Evolutionary conservation across 2,888 invertebrate genomes (phyloP).

Genomic region (Lasioglossum calceatum): DNA sequence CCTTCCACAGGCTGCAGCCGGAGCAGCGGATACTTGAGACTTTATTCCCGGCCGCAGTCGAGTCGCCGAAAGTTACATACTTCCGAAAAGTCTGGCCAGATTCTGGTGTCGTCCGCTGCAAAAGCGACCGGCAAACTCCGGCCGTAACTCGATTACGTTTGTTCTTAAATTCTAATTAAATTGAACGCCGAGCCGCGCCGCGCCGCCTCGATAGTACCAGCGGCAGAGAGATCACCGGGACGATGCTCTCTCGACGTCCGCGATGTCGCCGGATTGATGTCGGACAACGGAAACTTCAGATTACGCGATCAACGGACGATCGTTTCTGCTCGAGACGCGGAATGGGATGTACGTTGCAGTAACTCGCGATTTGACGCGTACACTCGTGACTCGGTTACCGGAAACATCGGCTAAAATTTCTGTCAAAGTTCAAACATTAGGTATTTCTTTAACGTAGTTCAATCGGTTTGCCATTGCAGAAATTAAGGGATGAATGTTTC

Average conservation of each 20-base stretch:
- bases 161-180: constrained; percentile 7
- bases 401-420: neutral
- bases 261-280: constrained; percentile 4
- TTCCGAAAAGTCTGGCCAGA: constrained; percentile 48
- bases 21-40: constrained; percentile 56
- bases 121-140: constrained; percentile 29
- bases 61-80: constrained; percentile 57
- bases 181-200: neutral
- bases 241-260: neutral
- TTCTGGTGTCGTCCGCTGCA: constrained; percentile 28
- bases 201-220: neutral
- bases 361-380: neutral
- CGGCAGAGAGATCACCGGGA: neutral
- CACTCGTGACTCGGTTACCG: neutral
- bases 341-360: neutral
- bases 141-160: constrained; percentile 11
- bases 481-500: neutral
- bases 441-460: neutral
- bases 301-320: neutral
- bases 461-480: neutral
- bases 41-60: constrained; percentile 52
- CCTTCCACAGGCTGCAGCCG: constrained; percentile 41
- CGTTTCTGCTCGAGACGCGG: neutral
- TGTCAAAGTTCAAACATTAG: neutral
- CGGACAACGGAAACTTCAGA: neutral